Percentiles rank a stretch among this genome's conserved stretches.
phyloP scores from a whole-genome alignment of 2,797 vertebrate genomes.

The Orestias chungarensis region DNA sequence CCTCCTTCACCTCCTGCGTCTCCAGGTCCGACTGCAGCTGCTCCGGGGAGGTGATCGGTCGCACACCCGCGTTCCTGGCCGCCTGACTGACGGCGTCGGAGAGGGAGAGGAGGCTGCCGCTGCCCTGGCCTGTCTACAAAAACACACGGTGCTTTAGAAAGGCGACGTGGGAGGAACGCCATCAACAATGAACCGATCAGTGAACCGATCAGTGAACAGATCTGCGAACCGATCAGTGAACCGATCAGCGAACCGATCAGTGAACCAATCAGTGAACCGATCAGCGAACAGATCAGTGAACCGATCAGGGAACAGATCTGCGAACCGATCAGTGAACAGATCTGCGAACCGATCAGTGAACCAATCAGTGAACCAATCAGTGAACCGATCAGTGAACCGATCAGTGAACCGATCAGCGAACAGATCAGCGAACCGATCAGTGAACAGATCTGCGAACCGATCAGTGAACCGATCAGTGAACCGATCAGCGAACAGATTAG shows the following conservation, averaged over 20 bases:
- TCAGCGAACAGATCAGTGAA: constrained; percentile 81
- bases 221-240: constrained; percentile 75
- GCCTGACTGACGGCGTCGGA: constrained; percentile 90
- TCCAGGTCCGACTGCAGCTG: constrained; percentile 87
- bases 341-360: constrained; percentile 77
- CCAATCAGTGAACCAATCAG: too few species aligned
- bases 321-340: constrained; percentile 83
- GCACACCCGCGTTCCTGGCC: constrained; percentile 84
- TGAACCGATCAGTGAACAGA: constrained; percentile 74
- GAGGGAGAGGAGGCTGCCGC: constrained; percentile 87
- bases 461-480: constrained; percentile 51
- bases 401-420: constrained; percentile 88
- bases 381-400: too few species aligned
- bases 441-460: constrained; percentile 70
- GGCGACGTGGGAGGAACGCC: too few species aligned
- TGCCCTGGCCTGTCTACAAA: constrained; percentile 86
- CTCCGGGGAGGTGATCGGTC: constrained; percentile 84
- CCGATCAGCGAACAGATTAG: constrained; percentile 95
- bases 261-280: constrained; percentile 78
- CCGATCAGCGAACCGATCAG: constrained; percentile 76
- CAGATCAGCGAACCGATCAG: too few species aligned
- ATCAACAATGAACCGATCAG: not conserved
- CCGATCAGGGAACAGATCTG: constrained; percentile 83
- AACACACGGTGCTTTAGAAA: not conserved
- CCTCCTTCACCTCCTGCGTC: constrained; percentile 84